Conservation (phyloP, 2,888 invertebrate species). For the Lypha dubia region DNA sequence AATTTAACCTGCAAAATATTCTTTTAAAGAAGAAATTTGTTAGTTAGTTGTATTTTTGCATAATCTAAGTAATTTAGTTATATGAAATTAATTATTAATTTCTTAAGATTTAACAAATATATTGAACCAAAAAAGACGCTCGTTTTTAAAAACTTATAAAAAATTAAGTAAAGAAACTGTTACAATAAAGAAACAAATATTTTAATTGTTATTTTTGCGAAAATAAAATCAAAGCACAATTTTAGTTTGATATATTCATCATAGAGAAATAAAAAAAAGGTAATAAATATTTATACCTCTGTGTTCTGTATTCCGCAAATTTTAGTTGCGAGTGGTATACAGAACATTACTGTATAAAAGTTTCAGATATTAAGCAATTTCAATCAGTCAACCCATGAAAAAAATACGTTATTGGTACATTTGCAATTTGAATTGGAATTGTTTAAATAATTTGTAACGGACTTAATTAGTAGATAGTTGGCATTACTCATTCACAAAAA, state of each 20-base stretch:
- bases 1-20: slow-evolving; percentile 33
- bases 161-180: slow-evolving; percentile 56
- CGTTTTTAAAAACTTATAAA: slow-evolving; percentile 58
- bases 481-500: no score
- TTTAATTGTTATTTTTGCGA: slow-evolving; percentile 70
- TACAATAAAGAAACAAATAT: slow-evolving; percentile 61
- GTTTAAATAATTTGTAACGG: neutral
- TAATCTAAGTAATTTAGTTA: slow-evolving; percentile 62
- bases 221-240: slow-evolving; percentile 6
- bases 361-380: no score
- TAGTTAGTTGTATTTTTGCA: slow-evolving; percentile 37
- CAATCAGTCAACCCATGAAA: no score
- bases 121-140: slow-evolving; percentile 70
- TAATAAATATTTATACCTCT: no score
- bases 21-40: neutral
- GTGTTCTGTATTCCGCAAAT: no score
- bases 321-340: no score
- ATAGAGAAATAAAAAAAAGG: neutral
- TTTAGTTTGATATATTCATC: slow-evolving; percentile 1
- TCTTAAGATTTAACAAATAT: slow-evolving; percentile 47
- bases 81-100: slow-evolving; percentile 58
- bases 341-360: no score
- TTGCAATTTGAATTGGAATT: no score
- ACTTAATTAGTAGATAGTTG: no score
- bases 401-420: no score